Percentiles rank a stretch among this genome's conserved stretches.
Conservation (phyloP, 2,888 invertebrate genomes). For the Apoderus coryli region DNA sequence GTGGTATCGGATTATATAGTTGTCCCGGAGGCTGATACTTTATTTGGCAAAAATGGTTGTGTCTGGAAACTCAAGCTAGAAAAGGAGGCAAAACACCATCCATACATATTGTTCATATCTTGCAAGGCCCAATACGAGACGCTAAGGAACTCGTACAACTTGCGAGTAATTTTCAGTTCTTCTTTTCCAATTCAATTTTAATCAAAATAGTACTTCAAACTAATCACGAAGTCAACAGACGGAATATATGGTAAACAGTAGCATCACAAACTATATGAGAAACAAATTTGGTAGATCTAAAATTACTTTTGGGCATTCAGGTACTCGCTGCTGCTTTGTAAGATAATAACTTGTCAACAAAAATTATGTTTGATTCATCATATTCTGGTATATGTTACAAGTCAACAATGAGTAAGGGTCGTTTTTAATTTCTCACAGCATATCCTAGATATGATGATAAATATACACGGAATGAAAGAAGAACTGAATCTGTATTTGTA, state of each 20-base stretch:
- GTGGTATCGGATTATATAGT: conserved; percentile 2
- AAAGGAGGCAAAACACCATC: conserved; percentile 5
- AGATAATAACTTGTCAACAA: conserved; percentile 1
- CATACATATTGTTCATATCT: conserved; percentile 6
- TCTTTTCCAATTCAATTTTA: conserved; percentile 2
- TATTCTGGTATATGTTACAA: conserved; percentile 5
- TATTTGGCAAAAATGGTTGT: conserved; percentile 2
- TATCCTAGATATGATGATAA: conserved; percentile 5
- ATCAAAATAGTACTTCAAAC: conserved; percentile 6
- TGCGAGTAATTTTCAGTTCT: conserved; percentile 3
- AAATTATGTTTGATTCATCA: conserved; percentile 6
- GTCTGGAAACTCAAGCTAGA: conserved; percentile 3
- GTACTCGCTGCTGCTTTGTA: conserved; percentile 2
- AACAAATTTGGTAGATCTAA: conserved; percentile 5
- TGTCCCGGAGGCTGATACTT: conserved; percentile 2
- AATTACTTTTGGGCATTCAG: conserved; percentile 3
- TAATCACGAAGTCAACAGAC: conserved; percentile 5
- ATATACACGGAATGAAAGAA: conserved; percentile 4
- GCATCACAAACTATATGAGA: conserved; percentile 5
- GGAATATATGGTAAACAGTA: conserved; percentile 1
- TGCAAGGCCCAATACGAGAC: conserved; percentile 1
- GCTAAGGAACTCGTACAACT: conserved; percentile 5
- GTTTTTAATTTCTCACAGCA: conserved; percentile 6
- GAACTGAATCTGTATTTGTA: conserved; percentile 4
- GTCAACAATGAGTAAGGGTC: conserved; percentile 4